Conservation (phyloP, 2,113 vertebrate species). For the Nibea albiflora region DNA sequence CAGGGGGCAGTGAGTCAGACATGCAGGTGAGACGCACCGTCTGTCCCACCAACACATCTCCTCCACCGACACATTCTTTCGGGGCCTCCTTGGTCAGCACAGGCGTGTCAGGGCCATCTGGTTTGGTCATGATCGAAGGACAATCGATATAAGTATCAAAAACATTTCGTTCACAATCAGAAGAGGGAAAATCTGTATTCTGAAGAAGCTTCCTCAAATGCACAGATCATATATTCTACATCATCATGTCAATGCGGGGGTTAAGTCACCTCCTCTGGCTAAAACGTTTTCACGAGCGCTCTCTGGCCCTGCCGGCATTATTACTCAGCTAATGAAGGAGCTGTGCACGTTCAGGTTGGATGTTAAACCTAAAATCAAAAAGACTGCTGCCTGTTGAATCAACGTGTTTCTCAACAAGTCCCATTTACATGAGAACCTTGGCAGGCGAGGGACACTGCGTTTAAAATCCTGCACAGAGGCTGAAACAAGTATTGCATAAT, state of each 20-base stretch:
- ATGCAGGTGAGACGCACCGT: conserved; percentile 74
- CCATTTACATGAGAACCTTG: background rate
- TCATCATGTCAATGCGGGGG: conserved; percentile 9
- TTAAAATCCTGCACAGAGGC: background rate
- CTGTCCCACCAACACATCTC: conserved; percentile 76
- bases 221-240: conserved; percentile 12
- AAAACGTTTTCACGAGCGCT: conserved; percentile 16
- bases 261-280: conserved; percentile 22
- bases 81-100: conserved; percentile 64
- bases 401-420: background rate
- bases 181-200: background rate
- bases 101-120: conserved; percentile 83
- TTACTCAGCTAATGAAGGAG: conserved; percentile 26
- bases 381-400: background rate
- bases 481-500: background rate
- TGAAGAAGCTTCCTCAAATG: background rate
- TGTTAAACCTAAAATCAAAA: background rate
- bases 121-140: conserved; percentile 25
- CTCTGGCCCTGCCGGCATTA: background rate
- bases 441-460: background rate
- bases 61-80: conserved; percentile 76
- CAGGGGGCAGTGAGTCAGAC: conserved; percentile 79
- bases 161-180: conserved; percentile 12
- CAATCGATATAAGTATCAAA: conserved; percentile 17
- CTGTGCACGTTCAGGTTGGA: background rate